phyloP scores from a whole-genome alignment of 2,797 vertebrate genomes.

The Muscicapa comitata region DNA sequence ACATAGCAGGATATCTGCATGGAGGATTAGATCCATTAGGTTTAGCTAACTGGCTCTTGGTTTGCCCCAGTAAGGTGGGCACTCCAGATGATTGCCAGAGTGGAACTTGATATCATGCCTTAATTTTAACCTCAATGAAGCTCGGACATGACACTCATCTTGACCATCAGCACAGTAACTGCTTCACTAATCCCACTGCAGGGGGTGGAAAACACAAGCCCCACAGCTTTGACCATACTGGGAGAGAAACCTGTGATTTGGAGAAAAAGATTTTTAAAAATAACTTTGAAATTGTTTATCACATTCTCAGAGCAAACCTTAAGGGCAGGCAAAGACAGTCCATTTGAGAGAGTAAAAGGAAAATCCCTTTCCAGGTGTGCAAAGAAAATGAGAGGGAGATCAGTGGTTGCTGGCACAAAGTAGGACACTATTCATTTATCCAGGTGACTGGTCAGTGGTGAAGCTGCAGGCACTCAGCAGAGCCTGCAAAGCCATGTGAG shows the following conservation, averaged over 20 bases:
- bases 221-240: neutral
- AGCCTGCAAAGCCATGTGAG: neutral
- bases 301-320: neutral
- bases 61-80: neutral
- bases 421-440: neutral
- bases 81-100: neutral
- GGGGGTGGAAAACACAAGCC: neutral
- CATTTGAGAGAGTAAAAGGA: neutral
- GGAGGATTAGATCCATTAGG: neutral
- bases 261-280: neutral
- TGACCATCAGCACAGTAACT: neutral
- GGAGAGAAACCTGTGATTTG: neutral
- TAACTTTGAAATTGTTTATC: neutral
- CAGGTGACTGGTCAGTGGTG: neutral
- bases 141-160: neutral
- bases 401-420: neutral
- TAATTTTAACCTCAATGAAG: neutral
- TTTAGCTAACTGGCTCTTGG: neutral
- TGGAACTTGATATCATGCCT: rapidly evolving
- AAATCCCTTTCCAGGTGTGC: neutral
- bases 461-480: neutral
- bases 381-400: neutral
- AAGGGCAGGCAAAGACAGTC: neutral
- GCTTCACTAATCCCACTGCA: neutral
- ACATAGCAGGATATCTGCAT: neutral